Evolutionary conservation across 2,888 invertebrate genomes (phyloP).

Genomic region (Athetis lepigone): DNA sequence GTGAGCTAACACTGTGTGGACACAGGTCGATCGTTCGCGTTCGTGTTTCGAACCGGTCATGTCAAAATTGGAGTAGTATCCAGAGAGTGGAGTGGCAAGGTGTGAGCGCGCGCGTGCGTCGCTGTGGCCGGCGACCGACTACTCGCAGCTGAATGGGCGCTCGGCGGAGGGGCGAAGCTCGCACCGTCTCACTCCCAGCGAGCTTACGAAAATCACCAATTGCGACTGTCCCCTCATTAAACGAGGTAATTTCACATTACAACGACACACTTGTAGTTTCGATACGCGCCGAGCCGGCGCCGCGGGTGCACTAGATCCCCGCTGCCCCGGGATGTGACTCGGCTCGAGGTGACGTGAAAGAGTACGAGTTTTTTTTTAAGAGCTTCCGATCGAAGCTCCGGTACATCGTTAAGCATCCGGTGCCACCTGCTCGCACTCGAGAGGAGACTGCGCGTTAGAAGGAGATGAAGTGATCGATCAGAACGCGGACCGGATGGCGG

Average conservation of each 20-base stretch:
- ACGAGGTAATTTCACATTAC: conserved; percentile 71
- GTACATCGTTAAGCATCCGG: conserved; percentile 85
- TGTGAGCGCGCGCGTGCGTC: conserved; percentile 87
- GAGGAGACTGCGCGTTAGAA: conserved; percentile 85
- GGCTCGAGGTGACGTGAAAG: conserved; percentile 71
- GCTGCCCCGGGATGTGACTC: conserved; percentile 64
- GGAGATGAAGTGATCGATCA: conserved; percentile 89
- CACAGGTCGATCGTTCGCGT: conserved; percentile 79
- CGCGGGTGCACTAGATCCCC: conserved; percentile 61
- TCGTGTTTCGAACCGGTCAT: conserved; percentile 83
- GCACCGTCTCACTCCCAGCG: conserved; percentile 84
- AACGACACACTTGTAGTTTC: conserved; percentile 71
- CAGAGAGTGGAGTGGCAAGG: conserved; percentile 74
- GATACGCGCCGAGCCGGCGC: conserved; percentile 58
- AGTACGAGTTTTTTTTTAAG: conserved; percentile 79
- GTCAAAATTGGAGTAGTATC: conserved; percentile 77
- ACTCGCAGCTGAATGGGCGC: conserved; percentile 85
- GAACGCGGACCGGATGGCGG: conserved; percentile 89
- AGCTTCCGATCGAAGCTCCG: conserved; percentile 86
- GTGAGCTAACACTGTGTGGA: conserved; percentile 79
- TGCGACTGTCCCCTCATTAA: conserved; percentile 83
- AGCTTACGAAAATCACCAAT: conserved; percentile 89
- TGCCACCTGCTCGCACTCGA: conserved; percentile 89
- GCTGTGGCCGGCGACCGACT: conserved; percentile 89
- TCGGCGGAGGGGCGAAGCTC: conserved; percentile 89